A percentile compares a stretch with the other conserved stretches of the same genome.
Evolutionary conservation across 64 coral and sea anemone species (phyloP).

Genomic region (Actinia equina): DNA sequence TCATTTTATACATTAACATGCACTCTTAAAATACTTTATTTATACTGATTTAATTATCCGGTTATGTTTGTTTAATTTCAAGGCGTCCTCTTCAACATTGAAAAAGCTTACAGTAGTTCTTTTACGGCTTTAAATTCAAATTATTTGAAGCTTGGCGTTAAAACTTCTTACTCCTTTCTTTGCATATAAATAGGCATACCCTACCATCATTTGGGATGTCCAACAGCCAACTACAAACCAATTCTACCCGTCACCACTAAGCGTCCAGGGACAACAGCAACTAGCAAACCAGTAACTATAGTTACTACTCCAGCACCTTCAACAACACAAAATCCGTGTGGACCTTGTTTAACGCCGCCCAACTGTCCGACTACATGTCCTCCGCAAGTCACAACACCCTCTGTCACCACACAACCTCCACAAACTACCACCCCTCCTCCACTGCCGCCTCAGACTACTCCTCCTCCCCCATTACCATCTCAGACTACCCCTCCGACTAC

Average conservation of each 20-base stretch:
- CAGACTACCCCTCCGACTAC: conserved; percentile 21
- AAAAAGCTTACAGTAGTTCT: too few relatives aligned
- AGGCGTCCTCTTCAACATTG: too few relatives aligned
- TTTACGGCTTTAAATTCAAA: too few relatives aligned
- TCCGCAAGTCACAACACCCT: background rate
- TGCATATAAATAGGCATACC: background rate
- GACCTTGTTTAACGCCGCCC: conserved; percentile 44
- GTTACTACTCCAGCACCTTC: conserved; percentile 31
- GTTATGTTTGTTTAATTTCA: too few relatives aligned
- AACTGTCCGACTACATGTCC: conserved; percentile 54
- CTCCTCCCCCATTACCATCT: conserved; percentile 1
- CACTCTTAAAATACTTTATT: too few relatives aligned
- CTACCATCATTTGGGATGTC: conserved; percentile 47
- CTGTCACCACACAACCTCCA: conserved; percentile 20
- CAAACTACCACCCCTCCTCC: background rate
- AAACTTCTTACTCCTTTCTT: background rate
- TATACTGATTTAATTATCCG: too few relatives aligned
- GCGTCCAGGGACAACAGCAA: conserved; percentile 85
- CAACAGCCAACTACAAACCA: conserved; percentile 57
- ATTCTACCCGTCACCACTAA: conserved; percentile 16
- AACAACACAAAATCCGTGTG: conserved; percentile 46
- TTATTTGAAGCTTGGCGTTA: background rate
- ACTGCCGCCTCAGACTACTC: background rate
- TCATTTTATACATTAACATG: background rate
- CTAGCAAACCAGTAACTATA: conserved; percentile 84